These are phyloP conservation scores for Lerista edwardsae DNA, from an alignment of 2,797 vertebrate genomes.

Conservation along the genomic window DNA sequence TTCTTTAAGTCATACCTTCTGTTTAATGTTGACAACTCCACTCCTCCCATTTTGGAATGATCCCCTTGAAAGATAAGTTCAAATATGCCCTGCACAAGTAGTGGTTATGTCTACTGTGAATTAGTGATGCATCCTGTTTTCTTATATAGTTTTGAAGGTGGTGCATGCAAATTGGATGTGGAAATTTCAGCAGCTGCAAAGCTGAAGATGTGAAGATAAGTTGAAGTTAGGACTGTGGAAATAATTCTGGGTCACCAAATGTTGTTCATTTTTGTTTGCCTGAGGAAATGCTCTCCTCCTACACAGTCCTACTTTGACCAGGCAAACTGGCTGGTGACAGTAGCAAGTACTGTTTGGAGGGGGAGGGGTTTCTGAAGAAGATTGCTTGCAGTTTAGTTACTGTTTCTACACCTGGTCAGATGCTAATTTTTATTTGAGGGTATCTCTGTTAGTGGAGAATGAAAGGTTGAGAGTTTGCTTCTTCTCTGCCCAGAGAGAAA, in stretches of 20 bases:
- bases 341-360: not conserved
- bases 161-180: not conserved
- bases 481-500: no score
- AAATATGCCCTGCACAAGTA: not conserved
- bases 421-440: not conserved
- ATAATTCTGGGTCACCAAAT: no score
- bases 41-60: not conserved
- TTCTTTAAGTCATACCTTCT: no score
- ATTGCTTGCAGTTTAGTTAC: not conserved
- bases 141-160: not conserved
- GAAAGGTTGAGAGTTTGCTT: not conserved
- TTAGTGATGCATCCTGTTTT: no score
- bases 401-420: not conserved
- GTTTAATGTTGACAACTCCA: not conserved
- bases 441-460: not conserved
- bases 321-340: not conserved
- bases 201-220: no score
- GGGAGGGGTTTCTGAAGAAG: not conserved
- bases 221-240: no score
- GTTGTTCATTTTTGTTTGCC: no score
- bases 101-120: not conserved
- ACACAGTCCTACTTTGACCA: no score
- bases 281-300: not conserved
- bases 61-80: not conserved
- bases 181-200: no score